Evolutionary conservation across 2,888 invertebrate species (phyloP), one percentile per base, ranked within the genome.

Genomic region (Drosophila setosimentum): DNA sequence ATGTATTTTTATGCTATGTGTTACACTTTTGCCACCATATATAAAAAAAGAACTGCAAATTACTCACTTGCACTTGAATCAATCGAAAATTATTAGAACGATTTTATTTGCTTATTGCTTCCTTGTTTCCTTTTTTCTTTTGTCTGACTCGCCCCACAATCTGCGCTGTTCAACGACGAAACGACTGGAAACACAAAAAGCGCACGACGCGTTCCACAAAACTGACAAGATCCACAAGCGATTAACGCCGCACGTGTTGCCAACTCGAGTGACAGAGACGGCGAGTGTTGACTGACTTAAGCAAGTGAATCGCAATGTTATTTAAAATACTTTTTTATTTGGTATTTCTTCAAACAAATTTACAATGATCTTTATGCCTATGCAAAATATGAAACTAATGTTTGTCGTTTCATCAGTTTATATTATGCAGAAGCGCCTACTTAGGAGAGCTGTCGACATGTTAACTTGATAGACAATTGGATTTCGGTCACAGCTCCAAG

Each of bases 221-320:
- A 24, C 24, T 18, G 16, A 42, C 29, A 54, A 29, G 68, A 35
- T 57, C 69, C 51, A 69, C 70, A 53, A 27, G 7, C n/a, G 37
- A 29, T 33, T 37, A 30, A 10, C n/a, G 21, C 16, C 18, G 68
- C 30, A 16, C 30, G 70, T 35, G 33, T 33, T 69, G 73, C 50
- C 76, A 76, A 75, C 68, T 61, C n/a, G 40, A 13, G 27, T 48
- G 10, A 24, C 21, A 33, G 21, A 53, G 13, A 32, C 1, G 7
- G 16, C 13, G 6, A n/a, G 16, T 37, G 35, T 29, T 21, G 13
- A 32, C 7, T 63, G 21, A n/a, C 16, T 50, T 11, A 60, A 35
- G 21, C 7, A 16, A 3, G 13, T n/a, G 3, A 18, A n/a, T 63
- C 33, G 35, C 24, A 51, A 51, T 42, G 58, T 48, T 27, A 30